These are phyloP conservation scores for Drosophila ezoana DNA, from an alignment of 2,888 invertebrate species.

Conservation along the genomic window DNA sequence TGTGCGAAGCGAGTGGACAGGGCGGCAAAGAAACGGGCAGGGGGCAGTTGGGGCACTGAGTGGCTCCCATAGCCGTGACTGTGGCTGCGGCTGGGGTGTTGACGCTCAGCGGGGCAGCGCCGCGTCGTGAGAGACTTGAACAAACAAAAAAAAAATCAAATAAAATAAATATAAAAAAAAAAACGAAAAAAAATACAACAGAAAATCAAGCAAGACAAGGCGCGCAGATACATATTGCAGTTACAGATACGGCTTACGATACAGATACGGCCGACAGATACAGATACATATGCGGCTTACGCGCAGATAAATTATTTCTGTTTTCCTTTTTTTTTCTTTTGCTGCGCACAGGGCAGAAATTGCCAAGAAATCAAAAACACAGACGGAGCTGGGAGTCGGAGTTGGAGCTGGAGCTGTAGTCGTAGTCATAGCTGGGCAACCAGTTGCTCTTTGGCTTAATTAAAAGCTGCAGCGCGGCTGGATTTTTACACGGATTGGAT, in stretches of 20 bases:
- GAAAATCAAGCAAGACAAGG: conserved; percentile 37
- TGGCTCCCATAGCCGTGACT: conserved; percentile 42
- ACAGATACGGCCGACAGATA: conserved; percentile 55
- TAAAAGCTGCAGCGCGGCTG: conserved; percentile 75
- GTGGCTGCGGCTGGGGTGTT: conserved; percentile 66
- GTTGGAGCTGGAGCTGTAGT: conserved; percentile 4
- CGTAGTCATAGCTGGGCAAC: conserved; percentile 50
- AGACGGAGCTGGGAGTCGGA: not conserved
- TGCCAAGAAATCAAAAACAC: conserved; percentile 35
- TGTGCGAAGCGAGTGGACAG: conserved; percentile 32
- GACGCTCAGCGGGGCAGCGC: conserved; percentile 76
- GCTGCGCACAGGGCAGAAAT: conserved; percentile 8
- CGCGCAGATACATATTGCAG: conserved; percentile 61
- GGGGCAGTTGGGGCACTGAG: conserved; percentile 24
- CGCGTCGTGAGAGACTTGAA: conserved; percentile 64
- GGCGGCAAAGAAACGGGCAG: not conserved
- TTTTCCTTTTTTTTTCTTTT: not conserved
- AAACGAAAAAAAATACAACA: conserved; percentile 16
- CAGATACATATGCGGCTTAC: conserved; percentile 66
- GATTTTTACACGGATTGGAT: conserved; percentile 76
- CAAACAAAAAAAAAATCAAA: conserved; percentile 44
- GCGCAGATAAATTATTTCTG: conserved; percentile 78
- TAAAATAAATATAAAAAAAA: not conserved
- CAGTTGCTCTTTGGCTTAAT: conserved; percentile 81
- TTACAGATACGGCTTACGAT: conserved; percentile 58